Conservation (phyloP, 1,140 invertebrate genomes). For the Glossosoma conforme region DNA sequence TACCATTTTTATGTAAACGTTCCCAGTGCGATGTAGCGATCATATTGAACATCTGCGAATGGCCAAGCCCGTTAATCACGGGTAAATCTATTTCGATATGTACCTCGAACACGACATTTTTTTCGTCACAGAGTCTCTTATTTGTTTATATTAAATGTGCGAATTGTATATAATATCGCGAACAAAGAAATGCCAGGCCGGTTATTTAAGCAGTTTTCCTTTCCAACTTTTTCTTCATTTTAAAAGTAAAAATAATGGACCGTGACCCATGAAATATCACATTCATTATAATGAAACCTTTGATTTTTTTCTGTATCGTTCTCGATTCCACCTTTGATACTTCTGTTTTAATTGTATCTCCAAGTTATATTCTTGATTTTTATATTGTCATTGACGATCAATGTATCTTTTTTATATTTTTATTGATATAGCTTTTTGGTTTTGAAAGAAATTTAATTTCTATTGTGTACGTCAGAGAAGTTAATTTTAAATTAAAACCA, state of each 20-base stretch:
- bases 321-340: no score
- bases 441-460: no score
- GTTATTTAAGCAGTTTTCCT: constrained; percentile 3
- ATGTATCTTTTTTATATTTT: no score
- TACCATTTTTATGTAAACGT: not conserved
- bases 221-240: not conserved
- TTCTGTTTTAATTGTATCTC: no score
- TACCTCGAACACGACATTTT: not conserved
- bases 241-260: constrained; percentile 7
- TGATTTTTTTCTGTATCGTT: not conserved
- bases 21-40: not conserved
- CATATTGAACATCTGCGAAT: not conserved
- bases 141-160: not conserved
- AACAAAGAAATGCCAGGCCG: no score
- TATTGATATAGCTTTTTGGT: no score
- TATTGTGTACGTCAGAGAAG: no score
- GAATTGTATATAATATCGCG: no score
- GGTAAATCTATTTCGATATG: not conserved
- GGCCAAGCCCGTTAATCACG: not conserved
- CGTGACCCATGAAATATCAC: constrained; percentile 13
- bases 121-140: not conserved
- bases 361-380: no score
- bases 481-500: no score
- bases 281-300: not conserved
- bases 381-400: no score